Conservation (phyloP, 1,140 invertebrate genomes). For the Drosophila chauvacae region DNA sequence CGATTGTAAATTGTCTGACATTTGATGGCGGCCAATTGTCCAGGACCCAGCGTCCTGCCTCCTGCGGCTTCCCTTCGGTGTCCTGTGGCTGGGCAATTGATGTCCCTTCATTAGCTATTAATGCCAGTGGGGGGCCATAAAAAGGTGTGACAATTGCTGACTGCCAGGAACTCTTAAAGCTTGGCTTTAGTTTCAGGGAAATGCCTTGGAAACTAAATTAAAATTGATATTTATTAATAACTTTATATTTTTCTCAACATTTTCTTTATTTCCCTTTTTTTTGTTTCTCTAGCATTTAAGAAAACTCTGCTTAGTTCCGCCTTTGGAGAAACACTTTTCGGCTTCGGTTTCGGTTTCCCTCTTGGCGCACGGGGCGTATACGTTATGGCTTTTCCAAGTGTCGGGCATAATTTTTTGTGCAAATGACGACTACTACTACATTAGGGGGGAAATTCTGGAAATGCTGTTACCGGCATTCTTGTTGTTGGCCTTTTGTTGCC, state of each 20-base stretch:
- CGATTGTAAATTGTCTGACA: constrained; percentile 63
- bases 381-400: not conserved
- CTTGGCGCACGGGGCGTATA: constrained; percentile 16
- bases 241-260: too few species aligned
- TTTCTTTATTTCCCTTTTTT: not conserved
- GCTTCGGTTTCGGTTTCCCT: not conserved
- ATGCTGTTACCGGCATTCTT: constrained; percentile 2
- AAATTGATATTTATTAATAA: not conserved
- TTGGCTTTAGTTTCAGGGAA: not conserved
- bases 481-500: constrained; percentile 18
- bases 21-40: constrained; percentile 48
- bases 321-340: not conserved
- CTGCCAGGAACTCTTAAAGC: not conserved
- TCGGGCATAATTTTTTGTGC: constrained; percentile 25
- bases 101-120: constrained; percentile 76
- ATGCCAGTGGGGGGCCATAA: constrained; percentile 54
- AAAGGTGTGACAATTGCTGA: constrained; percentile 73
- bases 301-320: not conserved
- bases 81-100: constrained; percentile 28
- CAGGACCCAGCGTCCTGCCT: constrained; percentile 8
- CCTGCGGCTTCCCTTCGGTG: constrained; percentile 13
- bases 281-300: not conserved
- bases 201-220: not conserved
- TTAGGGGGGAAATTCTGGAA: not conserved
- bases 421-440: constrained; percentile 6